Evolutionary conservation across 2,113 vertebrate species (phyloP).

Genomic region (Siniperca knerii): DNA sequence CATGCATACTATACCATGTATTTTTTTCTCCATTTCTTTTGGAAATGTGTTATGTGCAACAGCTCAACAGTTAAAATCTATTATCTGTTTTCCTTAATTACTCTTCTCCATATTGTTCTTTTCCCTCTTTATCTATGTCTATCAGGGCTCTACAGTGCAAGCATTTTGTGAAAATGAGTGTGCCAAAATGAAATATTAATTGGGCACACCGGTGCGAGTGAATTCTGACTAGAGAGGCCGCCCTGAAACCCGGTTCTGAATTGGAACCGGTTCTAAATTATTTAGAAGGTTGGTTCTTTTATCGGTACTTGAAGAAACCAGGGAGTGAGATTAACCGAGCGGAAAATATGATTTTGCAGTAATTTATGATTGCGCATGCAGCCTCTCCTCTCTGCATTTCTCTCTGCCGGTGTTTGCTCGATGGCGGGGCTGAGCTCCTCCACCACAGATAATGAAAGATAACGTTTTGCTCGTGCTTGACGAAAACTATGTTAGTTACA

Average conservation of each 20-base stretch:
- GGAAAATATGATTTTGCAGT: background rate
- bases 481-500: no score
- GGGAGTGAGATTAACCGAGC: background rate
- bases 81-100: background rate
- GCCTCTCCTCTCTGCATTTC: background rate
- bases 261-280: background rate
- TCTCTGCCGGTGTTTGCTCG: background rate
- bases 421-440: no score
- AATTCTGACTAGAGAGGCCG: background rate
- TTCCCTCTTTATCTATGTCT: background rate
- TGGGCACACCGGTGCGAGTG: no score
- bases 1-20: no score
- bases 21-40: background rate
- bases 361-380: background rate
- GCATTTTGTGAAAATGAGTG: background rate
- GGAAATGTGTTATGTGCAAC: background rate
- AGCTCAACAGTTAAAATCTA: background rate
- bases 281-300: background rate
- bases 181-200: background rate
- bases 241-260: background rate
- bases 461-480: no score
- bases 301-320: background rate
- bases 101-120: background rate
- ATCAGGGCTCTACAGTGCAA: background rate
- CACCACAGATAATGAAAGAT: no score